Evolutionary conservation across 2,888 invertebrate genomes (phyloP).

Genomic region (Baronia brevicornis): DNA sequence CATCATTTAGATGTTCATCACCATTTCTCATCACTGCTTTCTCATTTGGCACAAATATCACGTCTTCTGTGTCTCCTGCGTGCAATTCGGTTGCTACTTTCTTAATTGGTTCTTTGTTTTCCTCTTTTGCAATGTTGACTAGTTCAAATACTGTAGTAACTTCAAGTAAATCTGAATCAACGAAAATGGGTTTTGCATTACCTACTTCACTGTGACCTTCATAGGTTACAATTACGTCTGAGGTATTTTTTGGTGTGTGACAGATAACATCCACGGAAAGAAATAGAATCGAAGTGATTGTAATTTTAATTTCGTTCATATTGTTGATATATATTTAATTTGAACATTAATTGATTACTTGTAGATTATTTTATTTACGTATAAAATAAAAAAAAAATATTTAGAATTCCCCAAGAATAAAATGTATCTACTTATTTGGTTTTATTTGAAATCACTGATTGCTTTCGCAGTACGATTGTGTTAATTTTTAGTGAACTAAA

Average conservation of each 20-base stretch:
- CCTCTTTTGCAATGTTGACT: background rate
- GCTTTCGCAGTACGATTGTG: no score
- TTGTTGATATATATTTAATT: no score
- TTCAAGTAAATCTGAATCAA: background rate
- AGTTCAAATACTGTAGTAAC: background rate
- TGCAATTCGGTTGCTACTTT: slow-evolving; percentile 4
- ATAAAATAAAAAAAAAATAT: no score
- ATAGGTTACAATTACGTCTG: slow-evolving; percentile 35
- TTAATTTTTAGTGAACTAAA: no score
- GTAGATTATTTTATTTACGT: no score
- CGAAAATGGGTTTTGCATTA: background rate
- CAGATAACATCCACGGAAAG: background rate
- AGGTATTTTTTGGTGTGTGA: slow-evolving; percentile 25
- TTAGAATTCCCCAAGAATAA: no score
- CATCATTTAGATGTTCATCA: slow-evolving; percentile 17
- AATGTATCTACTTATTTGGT: no score
- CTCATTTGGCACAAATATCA: slow-evolving; percentile 47
- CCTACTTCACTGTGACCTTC: slow-evolving; percentile 28
- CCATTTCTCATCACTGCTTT: slow-evolving; percentile 24
- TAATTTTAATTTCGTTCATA: no score
- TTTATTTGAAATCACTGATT: no score
- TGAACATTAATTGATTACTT: no score
- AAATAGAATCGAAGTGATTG: no score
- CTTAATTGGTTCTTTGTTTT: background rate
- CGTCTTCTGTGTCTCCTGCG: slow-evolving; percentile 21